phyloP scores from a whole-genome alignment of 2,113 vertebrate species.

The Gnathonemus echidnorhynchus region DNA sequence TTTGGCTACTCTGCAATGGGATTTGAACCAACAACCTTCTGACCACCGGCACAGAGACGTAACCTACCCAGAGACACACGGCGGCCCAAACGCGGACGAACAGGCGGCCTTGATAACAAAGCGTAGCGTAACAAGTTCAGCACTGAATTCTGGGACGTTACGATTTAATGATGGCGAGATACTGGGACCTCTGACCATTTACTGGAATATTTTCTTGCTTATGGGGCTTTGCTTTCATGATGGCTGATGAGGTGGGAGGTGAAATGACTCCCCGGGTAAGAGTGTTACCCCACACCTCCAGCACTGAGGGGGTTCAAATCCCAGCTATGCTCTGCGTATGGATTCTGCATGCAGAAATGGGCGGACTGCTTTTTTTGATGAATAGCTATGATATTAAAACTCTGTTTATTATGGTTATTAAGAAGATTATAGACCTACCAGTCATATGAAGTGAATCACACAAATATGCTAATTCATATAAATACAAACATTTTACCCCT shows the following conservation, averaged over 20 bases:
- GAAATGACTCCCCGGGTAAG: background rate
- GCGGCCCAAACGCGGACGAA: background rate
- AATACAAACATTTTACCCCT: background rate
- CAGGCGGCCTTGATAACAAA: background rate
- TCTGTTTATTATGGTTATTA: background rate
- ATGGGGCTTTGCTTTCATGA: background rate
- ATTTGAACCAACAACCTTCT: background rate
- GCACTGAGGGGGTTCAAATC: background rate
- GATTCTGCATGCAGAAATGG: background rate
- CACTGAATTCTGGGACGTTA: background rate
- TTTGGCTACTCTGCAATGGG: background rate
- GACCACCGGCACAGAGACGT: background rate
- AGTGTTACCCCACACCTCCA: background rate
- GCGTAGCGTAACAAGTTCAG: background rate
- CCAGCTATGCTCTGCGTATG: background rate
- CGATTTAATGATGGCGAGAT: background rate
- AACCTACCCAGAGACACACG: background rate
- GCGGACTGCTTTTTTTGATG: background rate
- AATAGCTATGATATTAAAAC: background rate
- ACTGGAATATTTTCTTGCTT: background rate
- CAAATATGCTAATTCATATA: background rate
- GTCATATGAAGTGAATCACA: background rate
- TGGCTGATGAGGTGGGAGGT: background rate
- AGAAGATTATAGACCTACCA: background rate
- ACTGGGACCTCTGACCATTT: background rate